Conservation (phyloP, 2,888 invertebrate species). For the Mantis religiosa region DNA sequence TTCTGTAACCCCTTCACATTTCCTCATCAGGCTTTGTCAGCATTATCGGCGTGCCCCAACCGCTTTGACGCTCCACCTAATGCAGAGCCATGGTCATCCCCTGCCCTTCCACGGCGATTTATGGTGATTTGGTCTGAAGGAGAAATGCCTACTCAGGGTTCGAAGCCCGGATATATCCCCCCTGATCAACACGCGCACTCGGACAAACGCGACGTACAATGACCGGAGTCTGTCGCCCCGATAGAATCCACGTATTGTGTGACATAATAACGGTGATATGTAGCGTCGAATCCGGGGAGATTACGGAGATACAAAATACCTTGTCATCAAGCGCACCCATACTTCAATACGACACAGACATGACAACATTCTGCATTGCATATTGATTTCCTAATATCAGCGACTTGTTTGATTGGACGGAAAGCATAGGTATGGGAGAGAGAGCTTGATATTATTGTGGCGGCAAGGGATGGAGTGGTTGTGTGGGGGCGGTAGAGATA, state of each 20-base stretch:
- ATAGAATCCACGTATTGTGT: background rate
- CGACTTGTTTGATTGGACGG: background rate
- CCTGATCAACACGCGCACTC: background rate
- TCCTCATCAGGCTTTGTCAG: background rate
- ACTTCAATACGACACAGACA: background rate
- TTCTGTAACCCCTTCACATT: background rate
- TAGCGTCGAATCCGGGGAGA: background rate
- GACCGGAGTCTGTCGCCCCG: background rate
- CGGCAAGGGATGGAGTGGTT: background rate
- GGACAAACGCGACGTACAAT: background rate
- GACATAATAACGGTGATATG: background rate
- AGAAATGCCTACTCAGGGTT: background rate
- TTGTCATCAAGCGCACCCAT: background rate
- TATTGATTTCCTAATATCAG: slow-evolving; percentile 9
- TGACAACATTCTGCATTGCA: background rate
- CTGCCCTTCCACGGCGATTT: background rate
- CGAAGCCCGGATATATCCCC: background rate
- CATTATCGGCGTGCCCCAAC: background rate
- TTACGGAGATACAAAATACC: background rate
- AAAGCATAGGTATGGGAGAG: background rate
- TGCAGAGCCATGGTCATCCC: background rate
- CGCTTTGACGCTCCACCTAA: background rate
- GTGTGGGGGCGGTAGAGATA: slow-evolving; percentile 6
- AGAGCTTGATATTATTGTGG: background rate
- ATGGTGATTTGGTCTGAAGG: background rate